Evolutionary conservation across 2,797 vertebrate species (phyloP).

Genomic region (Pteropus rufus): DNA sequence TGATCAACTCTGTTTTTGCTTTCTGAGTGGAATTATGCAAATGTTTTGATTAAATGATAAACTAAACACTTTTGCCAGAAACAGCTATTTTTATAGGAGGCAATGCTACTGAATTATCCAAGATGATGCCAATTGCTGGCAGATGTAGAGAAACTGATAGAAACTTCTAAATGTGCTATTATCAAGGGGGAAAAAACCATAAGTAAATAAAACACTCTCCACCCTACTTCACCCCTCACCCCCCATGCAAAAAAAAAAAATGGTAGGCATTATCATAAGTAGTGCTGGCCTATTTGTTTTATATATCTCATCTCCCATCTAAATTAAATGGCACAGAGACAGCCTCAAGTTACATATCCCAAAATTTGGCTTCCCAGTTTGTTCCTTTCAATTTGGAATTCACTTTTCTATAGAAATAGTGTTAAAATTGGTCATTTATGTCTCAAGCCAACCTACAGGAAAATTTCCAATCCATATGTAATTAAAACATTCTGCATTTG

Average conservation of each 20-base stretch:
- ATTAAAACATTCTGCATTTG: neutral
- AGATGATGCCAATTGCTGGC: neutral
- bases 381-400: neutral
- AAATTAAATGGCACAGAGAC: neutral
- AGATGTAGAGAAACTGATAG: neutral
- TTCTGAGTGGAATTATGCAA: slow-evolving; percentile 35
- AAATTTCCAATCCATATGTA: neutral
- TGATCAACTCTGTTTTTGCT: slow-evolving; percentile 17
- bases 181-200: neutral
- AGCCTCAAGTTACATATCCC: neutral
- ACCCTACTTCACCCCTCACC: fast-evolving
- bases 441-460: neutral
- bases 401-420: neutral
- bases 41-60: slow-evolving; percentile 61
- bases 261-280: neutral
- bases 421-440: neutral
- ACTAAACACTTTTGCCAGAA: slow-evolving; percentile 47
- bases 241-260: neutral
- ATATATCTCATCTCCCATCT: too few species aligned
- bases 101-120: neutral
- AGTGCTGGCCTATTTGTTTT: neutral
- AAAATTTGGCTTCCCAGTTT: neutral
- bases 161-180: neutral
- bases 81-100: slow-evolving; percentile 43
- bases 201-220: neutral